Evolutionary conservation across 2,113 vertebrate species (phyloP).

Genomic region (Phylloscopus whistleri): DNA sequence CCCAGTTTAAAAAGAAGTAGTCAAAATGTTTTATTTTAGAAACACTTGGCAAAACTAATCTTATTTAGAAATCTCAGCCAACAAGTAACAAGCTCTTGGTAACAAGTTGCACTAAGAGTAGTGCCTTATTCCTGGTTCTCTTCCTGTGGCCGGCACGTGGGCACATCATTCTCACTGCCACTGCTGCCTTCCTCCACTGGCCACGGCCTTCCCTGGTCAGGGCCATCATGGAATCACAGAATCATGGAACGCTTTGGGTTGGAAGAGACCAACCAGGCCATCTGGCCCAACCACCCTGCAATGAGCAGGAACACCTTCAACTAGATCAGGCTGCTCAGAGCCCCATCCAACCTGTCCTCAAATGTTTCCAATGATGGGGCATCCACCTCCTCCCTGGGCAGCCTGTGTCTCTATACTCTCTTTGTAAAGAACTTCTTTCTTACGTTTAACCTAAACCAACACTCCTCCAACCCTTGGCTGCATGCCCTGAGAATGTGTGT

Average conservation of each 20-base stretch:
- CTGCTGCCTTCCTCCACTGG: not conserved
- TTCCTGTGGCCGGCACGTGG: rapidly evolving
- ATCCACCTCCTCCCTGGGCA: not conserved
- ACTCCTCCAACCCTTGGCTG: not conserved
- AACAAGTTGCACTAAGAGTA: not conserved
- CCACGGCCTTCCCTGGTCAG: not conserved
- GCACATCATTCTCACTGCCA: not conserved
- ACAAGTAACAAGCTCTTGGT: not conserved
- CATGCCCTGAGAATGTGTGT: not conserved
- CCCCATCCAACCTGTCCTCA: not conserved
- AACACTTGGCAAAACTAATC: not conserved
- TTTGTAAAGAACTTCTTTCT: not conserved
- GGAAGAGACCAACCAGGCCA: not conserved
- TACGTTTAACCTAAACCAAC: not conserved
- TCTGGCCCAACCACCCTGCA: not conserved
- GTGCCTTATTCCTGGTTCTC: rapidly evolving
- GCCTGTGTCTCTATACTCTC: not conserved
- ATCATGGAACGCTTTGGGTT: not conserved
- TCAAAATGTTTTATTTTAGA: not conserved
- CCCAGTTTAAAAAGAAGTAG: not conserved
- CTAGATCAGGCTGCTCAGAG: not conserved
- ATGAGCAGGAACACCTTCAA: not conserved
- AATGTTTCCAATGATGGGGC: not conserved
- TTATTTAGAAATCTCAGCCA: not conserved
- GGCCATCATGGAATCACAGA: not conserved